A percentile compares a stretch with the other conserved stretches of the same genome.
phyloP scores from a whole-genome alignment of 2,113 vertebrate genomes.

The Hippolais icterina region DNA sequence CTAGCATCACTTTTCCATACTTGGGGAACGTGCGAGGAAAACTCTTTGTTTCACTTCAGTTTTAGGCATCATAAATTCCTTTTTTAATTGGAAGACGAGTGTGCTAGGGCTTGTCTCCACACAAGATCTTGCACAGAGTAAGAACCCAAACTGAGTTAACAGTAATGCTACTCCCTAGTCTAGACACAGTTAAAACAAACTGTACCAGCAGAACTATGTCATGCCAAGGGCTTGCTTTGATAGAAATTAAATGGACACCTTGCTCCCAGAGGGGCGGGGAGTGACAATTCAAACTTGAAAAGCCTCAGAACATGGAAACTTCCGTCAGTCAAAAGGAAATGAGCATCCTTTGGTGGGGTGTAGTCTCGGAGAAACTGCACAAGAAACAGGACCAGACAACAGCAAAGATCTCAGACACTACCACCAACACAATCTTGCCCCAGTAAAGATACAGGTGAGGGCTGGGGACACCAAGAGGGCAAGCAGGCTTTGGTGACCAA shows the following conservation, averaged over 20 bases:
- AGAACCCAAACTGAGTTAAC: not conserved
- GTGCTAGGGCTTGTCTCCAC: not conserved
- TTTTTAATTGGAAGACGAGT: not conserved
- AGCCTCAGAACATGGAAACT: not conserved
- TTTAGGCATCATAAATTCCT: not conserved
- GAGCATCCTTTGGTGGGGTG: not conserved
- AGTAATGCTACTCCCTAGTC: not conserved
- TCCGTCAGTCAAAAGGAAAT: not conserved
- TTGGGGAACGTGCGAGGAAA: not conserved
- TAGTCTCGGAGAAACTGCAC: not conserved
- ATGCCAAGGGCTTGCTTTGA: not conserved
- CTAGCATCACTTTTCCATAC: not conserved
- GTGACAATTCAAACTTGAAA: not conserved
- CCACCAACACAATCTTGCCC: fast-evolving
- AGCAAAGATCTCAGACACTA: not conserved
- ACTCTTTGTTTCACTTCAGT: not conserved
- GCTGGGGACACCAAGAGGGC: not conserved
- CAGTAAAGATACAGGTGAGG: not conserved
- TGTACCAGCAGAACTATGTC: not conserved
- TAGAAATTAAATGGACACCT: not conserved
- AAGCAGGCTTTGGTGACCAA: not conserved
- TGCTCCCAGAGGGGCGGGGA: not conserved
- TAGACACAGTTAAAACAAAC: constrained; percentile 32
- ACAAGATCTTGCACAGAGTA: not conserved
- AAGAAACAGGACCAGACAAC: not conserved